These are phyloP conservation scores for Platygyra sinensis DNA, from an alignment of 64 coral and sea anemone genomes.

Conservation along the genomic window DNA sequence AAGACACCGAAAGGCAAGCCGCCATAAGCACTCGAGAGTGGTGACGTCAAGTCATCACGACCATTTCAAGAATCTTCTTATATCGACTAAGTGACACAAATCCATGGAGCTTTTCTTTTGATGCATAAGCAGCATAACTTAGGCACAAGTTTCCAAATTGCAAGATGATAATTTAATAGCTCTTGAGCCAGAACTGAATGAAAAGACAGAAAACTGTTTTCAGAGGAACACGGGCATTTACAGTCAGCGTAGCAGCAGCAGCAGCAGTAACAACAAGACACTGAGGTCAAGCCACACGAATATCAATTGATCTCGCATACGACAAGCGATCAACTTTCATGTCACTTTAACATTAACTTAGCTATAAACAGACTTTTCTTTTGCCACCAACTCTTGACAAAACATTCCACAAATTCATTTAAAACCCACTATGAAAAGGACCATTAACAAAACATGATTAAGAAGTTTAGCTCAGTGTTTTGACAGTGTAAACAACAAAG, in stretches of 20 bases:
- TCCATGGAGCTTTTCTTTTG: neutral
- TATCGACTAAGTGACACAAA: neutral
- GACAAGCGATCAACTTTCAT: constrained; percentile 9
- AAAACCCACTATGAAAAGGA: constrained; percentile 21
- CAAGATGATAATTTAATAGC: neutral
- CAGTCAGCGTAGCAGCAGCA: neutral
- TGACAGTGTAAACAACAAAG: constrained; percentile 9
- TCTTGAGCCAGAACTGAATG: neutral
- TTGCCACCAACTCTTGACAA: neutral
- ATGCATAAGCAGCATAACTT: neutral
- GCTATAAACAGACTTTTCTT: neutral
- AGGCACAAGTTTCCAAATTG: neutral
- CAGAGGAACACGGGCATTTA: neutral
- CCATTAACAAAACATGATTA: constrained; percentile 45
- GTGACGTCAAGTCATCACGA: neutral
- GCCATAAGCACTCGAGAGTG: neutral
- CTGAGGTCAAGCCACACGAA: neutral
- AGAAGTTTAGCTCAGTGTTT: constrained; percentile 11
- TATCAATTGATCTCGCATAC: neutral
- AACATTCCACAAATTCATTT: constrained; percentile 6
- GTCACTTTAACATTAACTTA: neutral
- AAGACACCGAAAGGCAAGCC: constrained; percentile 34
- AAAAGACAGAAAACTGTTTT: neutral
- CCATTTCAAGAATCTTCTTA: neutral
- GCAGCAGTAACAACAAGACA: no score